Percentiles rank a stretch among this genome's conserved stretches.
phyloP scores from a whole-genome alignment of 23 tunicate genomes.

The Halocynthia aurantium region DNA sequence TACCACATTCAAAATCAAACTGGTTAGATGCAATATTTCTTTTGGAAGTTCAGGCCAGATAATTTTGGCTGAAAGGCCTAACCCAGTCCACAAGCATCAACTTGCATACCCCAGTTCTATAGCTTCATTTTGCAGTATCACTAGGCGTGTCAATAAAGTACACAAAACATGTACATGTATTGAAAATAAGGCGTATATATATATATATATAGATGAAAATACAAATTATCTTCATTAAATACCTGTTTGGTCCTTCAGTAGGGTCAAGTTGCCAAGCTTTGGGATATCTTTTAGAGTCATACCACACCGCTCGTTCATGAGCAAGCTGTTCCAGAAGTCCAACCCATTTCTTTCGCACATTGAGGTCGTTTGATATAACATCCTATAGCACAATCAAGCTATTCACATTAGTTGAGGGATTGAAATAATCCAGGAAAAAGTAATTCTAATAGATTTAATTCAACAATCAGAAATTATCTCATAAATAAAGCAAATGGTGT shows the following conservation, averaged over 20 bases:
- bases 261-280: conserved; percentile 95
- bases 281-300: conserved; percentile 66
- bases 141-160: no score
- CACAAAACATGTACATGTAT: no score
- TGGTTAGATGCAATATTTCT: no score
- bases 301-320: conserved; percentile 97
- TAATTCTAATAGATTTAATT: not conserved
- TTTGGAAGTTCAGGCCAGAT: no score
- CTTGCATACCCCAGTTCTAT: no score
- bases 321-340: conserved; percentile 68
- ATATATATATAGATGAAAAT: no score
- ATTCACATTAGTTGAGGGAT: not conserved
- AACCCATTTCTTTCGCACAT: conserved; percentile 74
- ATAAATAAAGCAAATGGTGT: not conserved
- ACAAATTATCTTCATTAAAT: not conserved
- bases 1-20: no score
- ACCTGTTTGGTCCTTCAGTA: conserved; percentile 94
- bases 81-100: no score
- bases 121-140: no score
- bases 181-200: no score
- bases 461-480: not conserved
- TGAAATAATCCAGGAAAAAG: not conserved
- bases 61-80: no score
- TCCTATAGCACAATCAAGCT: conserved; percentile 34
- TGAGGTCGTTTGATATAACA: conserved; percentile 45